Base-by-base conservation (phyloP, 2,888 invertebrate genomes). In the Mythimna ferrago region DNA sequence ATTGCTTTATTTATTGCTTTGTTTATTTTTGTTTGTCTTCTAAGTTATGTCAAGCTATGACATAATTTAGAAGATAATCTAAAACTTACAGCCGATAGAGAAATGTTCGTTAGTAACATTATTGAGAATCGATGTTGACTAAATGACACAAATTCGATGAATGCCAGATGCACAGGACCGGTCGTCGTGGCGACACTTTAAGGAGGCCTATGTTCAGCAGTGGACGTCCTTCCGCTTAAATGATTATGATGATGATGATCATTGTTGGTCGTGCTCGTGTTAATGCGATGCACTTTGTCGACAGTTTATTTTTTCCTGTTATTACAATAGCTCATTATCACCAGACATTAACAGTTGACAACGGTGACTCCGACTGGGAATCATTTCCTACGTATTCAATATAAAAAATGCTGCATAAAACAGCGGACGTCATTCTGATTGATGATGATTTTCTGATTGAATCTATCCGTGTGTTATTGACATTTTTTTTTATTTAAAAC, bases 251-350 rank as follows among this genome's bases (percentile, higher is more conserved):
- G 48, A 48, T 48, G 48, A 48, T 48, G 1, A 48, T 48, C 48
- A 16, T 48, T 19, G 2, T 48, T 26, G 16, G 21, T 51, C 9
- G 32, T 48, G n/a, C 41, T 56, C 66, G 32, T 57, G 64, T 77
- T 44, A 64, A 66, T 53, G 19, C 63, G 16, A 67, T 58, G 53
- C 67, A 68, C 41, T 65, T 61, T 54, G 58, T 58, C n/a, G 19
- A 56, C 21, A 54, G 58, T 73, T 82, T 56, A 54, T 66, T 58
- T 78, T 82, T 32, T 78, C 57, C 61, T 65, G 32, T 65, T 26
- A 72, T 32, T 58, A 78, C 79, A 71, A 77, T 74, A 82, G 63
- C 66, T 73, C 69, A 68, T 69, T 73, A 73, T 66, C 72, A 74
- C 57, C 44, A 82, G 66, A 74, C 75, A 62, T 54, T 71, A 51